Conservation (phyloP, 2,113 vertebrate species). For the Menura novaehollandiae region DNA sequence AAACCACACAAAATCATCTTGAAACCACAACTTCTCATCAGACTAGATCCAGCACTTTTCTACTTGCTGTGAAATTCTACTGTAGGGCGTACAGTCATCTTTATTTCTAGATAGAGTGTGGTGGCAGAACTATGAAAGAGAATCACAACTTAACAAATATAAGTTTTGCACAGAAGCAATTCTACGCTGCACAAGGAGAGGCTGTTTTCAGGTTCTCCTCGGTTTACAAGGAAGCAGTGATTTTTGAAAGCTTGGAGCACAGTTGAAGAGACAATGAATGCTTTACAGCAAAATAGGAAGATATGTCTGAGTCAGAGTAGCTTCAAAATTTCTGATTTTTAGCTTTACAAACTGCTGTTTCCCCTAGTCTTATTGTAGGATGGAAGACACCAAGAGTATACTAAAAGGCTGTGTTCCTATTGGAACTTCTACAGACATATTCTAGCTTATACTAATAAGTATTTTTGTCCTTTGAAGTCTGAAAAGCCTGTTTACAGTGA, state of each 20-base stretch:
- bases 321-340: neutral
- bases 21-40: neutral
- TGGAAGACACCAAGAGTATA: neutral
- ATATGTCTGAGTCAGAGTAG: neutral
- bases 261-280: neutral
- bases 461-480: neutral
- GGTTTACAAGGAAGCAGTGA: neutral
- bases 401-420: neutral
- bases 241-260: neutral
- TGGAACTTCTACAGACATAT: neutral
- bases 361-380: neutral
- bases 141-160: neutral
- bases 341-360: neutral
- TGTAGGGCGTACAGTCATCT: accelerated
- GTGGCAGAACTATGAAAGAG: neutral
- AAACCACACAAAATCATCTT: neutral
- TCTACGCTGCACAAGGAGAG: accelerated
- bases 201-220: neutral
- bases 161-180: neutral
- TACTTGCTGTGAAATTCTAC: neutral
- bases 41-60: neutral
- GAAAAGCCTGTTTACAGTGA: neutral
- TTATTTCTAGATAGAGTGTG: neutral
- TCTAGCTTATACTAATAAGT: neutral
- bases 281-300: neutral